Evolutionary conservation across 2,888 invertebrate species (phyloP).

Genomic region (Nowickia ferox): DNA sequence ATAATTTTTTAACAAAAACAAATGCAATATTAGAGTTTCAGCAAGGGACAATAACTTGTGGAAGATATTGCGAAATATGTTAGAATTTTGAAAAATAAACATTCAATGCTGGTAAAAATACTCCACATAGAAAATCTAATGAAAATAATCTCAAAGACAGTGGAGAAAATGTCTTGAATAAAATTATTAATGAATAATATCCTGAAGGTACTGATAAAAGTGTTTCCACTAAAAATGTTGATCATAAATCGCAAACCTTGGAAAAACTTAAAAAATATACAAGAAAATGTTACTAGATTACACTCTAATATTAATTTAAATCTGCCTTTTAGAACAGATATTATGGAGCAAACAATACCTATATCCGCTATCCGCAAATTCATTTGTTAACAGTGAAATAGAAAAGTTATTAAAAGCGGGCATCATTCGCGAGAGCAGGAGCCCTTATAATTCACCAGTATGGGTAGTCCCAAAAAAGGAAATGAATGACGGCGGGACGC

Average conservation of each 20-base stretch:
- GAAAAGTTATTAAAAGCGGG: constrained; percentile 15
- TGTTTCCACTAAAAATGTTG: constrained; percentile 20
- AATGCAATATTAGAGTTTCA: background rate
- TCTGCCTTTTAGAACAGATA: constrained; percentile 59
- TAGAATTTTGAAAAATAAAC: background rate
- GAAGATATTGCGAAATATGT: no score
- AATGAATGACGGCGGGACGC: constrained; percentile 6
- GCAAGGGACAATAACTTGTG: no score
- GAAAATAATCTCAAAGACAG: background rate
- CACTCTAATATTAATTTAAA: background rate
- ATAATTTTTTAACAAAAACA: background rate
- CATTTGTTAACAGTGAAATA: constrained; percentile 60
- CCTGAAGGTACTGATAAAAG: constrained; percentile 12
- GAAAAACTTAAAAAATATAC: background rate
- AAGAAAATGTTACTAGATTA: no score
- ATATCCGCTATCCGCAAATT: constrained; percentile 55
- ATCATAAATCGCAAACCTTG: background rate
- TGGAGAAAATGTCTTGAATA: constrained; percentile 4
- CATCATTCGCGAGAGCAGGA: constrained; percentile 50
- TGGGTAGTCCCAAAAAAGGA: constrained; percentile 37
- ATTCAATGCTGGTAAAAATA: background rate
- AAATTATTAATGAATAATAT: background rate
- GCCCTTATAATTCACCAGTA: constrained; percentile 53
- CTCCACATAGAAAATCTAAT: background rate
- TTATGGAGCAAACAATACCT: background rate